Evolutionary conservation across 2,797 vertebrate species (phyloP), one percentile per base, ranked within the genome.

Genomic region (Siniperca scherzeri): DNA sequence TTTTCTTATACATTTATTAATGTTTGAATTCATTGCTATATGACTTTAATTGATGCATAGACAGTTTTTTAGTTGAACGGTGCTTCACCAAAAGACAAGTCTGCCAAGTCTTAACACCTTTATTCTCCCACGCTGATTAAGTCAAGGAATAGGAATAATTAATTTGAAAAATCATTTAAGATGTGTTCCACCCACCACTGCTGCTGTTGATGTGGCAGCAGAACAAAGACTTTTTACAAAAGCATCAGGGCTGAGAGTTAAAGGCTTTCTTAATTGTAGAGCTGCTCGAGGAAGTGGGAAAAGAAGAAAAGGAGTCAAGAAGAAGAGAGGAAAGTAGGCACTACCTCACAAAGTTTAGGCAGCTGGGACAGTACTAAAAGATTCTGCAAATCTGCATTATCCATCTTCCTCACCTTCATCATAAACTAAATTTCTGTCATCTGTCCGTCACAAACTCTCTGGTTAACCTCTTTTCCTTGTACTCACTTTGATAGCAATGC

Each of bases 201-300:
- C 82, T 83, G 81, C 87, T 84, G 77, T 74, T 89, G 81, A 89
- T 88, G 89, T 90, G 87, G 87, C 92, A 92, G 89, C 84, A 85
- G 92, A 90, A 90, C 90, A 94, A 93, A 91, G 86, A 79, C 76
- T 70, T 89, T 84, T 74, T 73, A 93, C 86, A 93, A 92, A 94
- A 81, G 76, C 88, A 86, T 71, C 56, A 66, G 66, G 70, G 77
- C 74, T 89, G 70, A 83, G 87, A 86, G 78, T 89, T 89, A 90
- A 88, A 92, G 70, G 70, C 78, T 88, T 81, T 84, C 40, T 80
- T 94, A 94, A 95, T 95, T 95, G 90, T 81, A 82, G 88, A 90
- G 90, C 90, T 90, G 80, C 70, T 55, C 75, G 77, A 85, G 77
- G 77, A 80, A 89, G 88, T 86, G 80, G 56, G 72, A 62, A 81